Conservation (phyloP, 1,140 invertebrate genomes). For the Philotrypesis tridentata region DNA sequence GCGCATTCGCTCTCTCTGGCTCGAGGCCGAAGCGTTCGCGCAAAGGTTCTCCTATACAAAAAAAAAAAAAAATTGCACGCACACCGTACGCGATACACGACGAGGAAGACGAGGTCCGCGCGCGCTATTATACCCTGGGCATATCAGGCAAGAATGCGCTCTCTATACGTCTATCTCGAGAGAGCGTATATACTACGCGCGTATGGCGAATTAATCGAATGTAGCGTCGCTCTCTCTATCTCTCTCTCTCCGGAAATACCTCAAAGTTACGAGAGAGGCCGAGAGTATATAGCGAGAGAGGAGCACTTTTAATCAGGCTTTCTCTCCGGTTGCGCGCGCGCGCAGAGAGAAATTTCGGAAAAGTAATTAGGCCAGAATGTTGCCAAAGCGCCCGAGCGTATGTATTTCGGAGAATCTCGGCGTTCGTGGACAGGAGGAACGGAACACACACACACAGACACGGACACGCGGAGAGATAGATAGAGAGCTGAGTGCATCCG, state of each 20-base stretch:
- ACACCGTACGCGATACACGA: no score
- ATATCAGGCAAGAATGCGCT: not conserved
- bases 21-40: no score
- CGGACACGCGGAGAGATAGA: no score
- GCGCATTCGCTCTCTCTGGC: not conserved
- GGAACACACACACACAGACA: no score
- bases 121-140: not conserved
- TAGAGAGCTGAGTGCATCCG: not conserved
- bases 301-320: slow-evolving; percentile 1
- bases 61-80: no score
- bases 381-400: not conserved
- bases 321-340: not conserved
- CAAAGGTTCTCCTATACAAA: no score
- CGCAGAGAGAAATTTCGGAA: not conserved
- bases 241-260: not conserved
- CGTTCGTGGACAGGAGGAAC: no score
- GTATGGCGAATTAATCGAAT: slow-evolving; percentile 8
- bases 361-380: not conserved
- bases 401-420: not conserved
- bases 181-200: no score
- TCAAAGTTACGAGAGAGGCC: slow-evolving; percentile 19
- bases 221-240: not conserved
- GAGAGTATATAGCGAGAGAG: not conserved
- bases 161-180: no score
- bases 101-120: no score